Base-by-base conservation (phyloP, 2,113 vertebrate genomes). In the Hyla sarda region DNA sequence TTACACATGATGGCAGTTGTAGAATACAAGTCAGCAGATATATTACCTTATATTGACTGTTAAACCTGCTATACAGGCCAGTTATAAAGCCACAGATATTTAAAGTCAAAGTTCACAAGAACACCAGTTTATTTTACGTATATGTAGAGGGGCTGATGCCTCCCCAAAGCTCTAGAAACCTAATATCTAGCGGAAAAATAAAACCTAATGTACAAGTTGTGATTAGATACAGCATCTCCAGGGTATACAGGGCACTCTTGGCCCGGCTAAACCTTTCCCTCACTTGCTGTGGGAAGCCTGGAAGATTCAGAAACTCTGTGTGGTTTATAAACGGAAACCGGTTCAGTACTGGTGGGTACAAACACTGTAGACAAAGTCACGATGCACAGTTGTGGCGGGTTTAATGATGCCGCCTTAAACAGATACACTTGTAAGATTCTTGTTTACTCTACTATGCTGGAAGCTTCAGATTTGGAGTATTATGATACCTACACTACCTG, bases 51-150 rank as follows among this genome's bases (percentile, higher is more conserved):
- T 48, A 86, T 58, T 30, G 16, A 80, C 62, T 25, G 74, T 78
- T 75, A 50, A 11, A 58, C 75, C 50, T 58, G 76, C 37, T 30
- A 54, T 52, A 54, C 60, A 84, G 82, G 54, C 10, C 34, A 41
- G 62, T n/a, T 28, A 58, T 60, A 82, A 88, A 82, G 73, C 77
- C 67, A 79, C 60, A 4, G 76, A 88, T 86, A 85, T 72, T 45
- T 88, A 83, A 82, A 72, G 72, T 72, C 76, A 86, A 50, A 72
- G 32, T 60, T 83, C 74, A 88, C 85, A 83, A 93, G 91, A 93
- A 94, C 90, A 93, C 92, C 92, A 93, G 92, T 93, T 95, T 93
- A 91, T 92, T 93, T 93, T 89, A 93, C 92, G 87, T 90, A 91
- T 87, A 93, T 91, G 93, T 91, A 93, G 92, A 93, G 91, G 92